Base-by-base conservation (phyloP, 30 jellyfish, hydroid and myxozoan genomes). In the Hydra vulgaris region DNA sequence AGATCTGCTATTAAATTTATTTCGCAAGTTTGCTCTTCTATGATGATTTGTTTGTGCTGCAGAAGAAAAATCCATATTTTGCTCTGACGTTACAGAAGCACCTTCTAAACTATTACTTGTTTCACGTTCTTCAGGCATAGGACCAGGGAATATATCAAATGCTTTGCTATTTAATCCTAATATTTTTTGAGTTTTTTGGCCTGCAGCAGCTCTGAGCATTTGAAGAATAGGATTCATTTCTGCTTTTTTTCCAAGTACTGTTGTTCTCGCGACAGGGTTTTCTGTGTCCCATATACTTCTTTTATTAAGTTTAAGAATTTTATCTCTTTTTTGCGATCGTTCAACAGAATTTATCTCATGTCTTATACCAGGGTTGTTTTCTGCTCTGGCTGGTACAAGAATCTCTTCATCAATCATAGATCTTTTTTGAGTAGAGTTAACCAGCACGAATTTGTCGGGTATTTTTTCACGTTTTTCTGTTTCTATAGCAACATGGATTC, bases 71-170 rank as follows among this genome's bases (percentile, higher is more conserved):
- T 40, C 61, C 12, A 12, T 12, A 40, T 40, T 1, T 16, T 68
- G 75, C 16, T 68, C 15, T 23, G 25, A 23, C 16, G 75, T 7
- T 68, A 8, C 8, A 3, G 25, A 23, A 68, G 15, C 75, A 68
- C 75, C 15, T 20, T 71, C 87, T 15, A 25, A 26, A 66, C 66
- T 80, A 24, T 80, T 80, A 25, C 66, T 52, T 21, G 83, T 82
- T 21, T 23, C 70, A 71, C 72, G 70, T 66, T 80, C 94, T 20
- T 84, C 95, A 21, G 99, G 99, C 17, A 94, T 71, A 0, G 96
- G 99, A 12, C 99, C 99, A 21, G 99, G 99, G 72, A 88, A 94
- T 27, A 94, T 95, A 72, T 94, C 99, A 54, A 94, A 94, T 23
- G 96, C 83, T 78, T 88, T 94, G 77, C 99, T 94, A 55, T 88